phyloP scores from a whole-genome alignment of 1,140 invertebrate species.

The Zaprionus tsacasi region DNA sequence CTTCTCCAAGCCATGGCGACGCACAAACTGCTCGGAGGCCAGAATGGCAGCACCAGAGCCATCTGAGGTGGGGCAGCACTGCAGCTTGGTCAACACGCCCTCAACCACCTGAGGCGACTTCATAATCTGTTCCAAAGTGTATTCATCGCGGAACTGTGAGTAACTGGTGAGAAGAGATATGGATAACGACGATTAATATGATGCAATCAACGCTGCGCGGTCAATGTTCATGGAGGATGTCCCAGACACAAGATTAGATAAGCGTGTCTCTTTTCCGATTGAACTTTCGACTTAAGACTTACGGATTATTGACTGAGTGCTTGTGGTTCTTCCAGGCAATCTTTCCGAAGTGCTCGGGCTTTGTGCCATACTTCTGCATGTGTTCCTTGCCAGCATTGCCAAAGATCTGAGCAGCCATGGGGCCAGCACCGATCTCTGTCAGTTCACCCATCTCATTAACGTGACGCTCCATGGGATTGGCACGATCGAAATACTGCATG shows the following conservation, averaged over 20 bases:
- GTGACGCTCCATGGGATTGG: constrained; percentile 97
- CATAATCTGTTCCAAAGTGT: constrained; percentile 94
- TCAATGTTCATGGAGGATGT: constrained; percentile 62
- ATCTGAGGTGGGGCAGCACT: constrained; percentile 99
- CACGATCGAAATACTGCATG: constrained; percentile 91
- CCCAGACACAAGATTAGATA: constrained; percentile 39
- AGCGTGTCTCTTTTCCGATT: neutral
- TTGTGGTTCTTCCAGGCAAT: constrained; percentile 99
- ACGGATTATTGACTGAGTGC: constrained; percentile 98
- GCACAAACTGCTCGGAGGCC: constrained; percentile 96
- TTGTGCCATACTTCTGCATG: constrained; percentile 98
- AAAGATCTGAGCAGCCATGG: constrained; percentile 97
- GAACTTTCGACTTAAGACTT: constrained; percentile 83
- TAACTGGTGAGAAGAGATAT: constrained; percentile 85
- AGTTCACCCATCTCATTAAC: constrained; percentile 93
- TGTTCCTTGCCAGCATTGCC: constrained; percentile 98
- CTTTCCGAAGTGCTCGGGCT: constrained; percentile 96
- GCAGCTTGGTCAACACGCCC: constrained; percentile 97
- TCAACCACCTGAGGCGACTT: constrained; percentile 94
- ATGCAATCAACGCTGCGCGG: neutral
- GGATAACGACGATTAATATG: neutral
- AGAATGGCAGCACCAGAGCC: constrained; percentile 96
- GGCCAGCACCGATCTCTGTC: constrained; percentile 91
- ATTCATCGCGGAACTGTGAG: constrained; percentile 96
- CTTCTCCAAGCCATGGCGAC: constrained; percentile 90